Conservation (phyloP, 1,140 invertebrate genomes). For the Eriosoma lanigerum region DNA sequence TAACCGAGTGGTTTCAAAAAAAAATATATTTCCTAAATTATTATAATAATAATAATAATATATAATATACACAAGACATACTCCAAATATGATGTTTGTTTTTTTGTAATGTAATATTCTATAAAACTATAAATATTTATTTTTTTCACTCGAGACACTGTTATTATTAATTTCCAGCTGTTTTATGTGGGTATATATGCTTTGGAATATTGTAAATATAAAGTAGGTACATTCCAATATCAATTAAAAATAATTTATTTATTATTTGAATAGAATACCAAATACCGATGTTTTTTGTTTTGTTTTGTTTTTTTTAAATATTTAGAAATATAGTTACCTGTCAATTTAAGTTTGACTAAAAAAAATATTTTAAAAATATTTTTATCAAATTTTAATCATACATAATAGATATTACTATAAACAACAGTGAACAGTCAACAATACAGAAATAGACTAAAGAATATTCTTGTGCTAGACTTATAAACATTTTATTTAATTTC, state of each 20-base stretch:
- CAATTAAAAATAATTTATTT: background rate
- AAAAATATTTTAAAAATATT: too few relatives aligned
- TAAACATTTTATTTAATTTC: too few relatives aligned
- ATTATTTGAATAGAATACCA: background rate
- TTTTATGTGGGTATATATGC: background rate
- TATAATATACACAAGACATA: background rate
- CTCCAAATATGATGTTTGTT: conserved; percentile 6
- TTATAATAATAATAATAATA: too few relatives aligned
- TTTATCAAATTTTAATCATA: too few relatives aligned
- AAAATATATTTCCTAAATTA: background rate
- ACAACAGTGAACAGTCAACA: too few relatives aligned
- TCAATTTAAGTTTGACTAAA: too few relatives aligned
- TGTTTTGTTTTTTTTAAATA: too few relatives aligned
- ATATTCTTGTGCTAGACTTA: too few relatives aligned
- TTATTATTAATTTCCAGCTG: conserved; percentile 7
- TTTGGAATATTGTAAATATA: background rate
- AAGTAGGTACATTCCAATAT: conserved; percentile 11
- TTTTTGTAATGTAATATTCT: conserved; percentile 4
- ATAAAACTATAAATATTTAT: background rate
- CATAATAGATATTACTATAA: too few relatives aligned
- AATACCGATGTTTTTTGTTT: background rate
- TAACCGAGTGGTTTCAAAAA: conserved; percentile 18
- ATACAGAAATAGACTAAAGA: too few relatives aligned
- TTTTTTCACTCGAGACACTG: background rate
- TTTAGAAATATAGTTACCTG: too few relatives aligned